Conservation (phyloP, 2,888 invertebrate genomes). For the Nasonovia ribisnigri region DNA sequence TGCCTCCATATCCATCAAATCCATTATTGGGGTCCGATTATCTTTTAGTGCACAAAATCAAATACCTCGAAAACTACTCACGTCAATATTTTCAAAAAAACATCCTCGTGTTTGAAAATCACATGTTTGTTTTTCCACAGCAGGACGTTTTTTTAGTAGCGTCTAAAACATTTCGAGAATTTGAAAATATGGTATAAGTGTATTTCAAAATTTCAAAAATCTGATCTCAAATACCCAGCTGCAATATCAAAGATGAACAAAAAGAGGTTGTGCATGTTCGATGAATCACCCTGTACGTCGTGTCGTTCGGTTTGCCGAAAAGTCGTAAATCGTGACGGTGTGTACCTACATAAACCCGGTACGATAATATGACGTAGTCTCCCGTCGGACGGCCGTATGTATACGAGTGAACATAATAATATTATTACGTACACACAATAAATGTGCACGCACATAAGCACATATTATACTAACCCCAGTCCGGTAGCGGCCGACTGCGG, state of each 20-base stretch:
- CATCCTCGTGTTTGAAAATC: too few species aligned
- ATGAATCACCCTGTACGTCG: neutral
- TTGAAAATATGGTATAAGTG: too few species aligned
- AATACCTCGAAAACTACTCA: too few species aligned
- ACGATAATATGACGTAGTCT: neutral
- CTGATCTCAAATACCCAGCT: too few species aligned
- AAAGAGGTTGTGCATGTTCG: neutral
- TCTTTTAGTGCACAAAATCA: too few species aligned
- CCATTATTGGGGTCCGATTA: too few species aligned
- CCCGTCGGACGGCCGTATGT: neutral
- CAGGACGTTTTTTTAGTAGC: neutral
- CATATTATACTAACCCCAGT: neutral
- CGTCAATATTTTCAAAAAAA: too few species aligned
- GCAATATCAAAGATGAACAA: too few species aligned
- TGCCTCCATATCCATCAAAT: too few species aligned
- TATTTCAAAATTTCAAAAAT: too few species aligned
- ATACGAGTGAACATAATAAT: neutral
- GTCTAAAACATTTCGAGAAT: too few species aligned
- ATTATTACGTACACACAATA: neutral
- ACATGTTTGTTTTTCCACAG: neutral
- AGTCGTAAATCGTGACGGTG: conserved; percentile 15
- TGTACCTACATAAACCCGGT: neutral
- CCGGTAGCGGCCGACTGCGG: neutral
- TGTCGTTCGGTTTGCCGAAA: neutral
- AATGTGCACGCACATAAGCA: neutral